Evolutionary conservation across 2,113 vertebrate species (phyloP).

Genomic region (Dipodomys spectabilis): DNA sequence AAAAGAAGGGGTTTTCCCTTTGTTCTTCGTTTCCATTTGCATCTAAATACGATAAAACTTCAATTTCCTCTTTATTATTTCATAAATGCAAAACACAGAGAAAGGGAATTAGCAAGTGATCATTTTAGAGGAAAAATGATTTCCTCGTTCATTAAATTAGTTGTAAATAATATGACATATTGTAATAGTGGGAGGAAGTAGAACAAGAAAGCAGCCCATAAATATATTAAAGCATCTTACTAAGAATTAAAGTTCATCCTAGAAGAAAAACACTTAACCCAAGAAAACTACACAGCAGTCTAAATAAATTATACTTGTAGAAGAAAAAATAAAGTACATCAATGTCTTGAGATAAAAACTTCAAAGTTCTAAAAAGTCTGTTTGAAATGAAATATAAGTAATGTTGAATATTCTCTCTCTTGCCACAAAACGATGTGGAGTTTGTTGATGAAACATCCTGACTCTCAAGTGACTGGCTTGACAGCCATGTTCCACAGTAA

Average conservation of each 20-base stretch:
- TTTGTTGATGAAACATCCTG: neutral
- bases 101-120: constrained; percentile 12
- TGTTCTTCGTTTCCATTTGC: constrained; percentile 36
- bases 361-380: neutral
- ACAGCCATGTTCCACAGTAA: neutral
- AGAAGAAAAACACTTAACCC: neutral
- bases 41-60: constrained; percentile 46
- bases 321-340: neutral
- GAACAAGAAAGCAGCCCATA: neutral
- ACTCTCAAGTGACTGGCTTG: neutral
- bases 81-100: constrained; percentile 43
- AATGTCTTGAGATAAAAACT: neutral
- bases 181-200: constrained; percentile 43
- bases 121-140: constrained; percentile 36
- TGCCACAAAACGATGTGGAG: neutral
- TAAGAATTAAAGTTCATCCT: constrained; percentile 15
- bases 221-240: constrained; percentile 25
- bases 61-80: constrained; percentile 46
- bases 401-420: neutral
- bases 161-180: neutral
- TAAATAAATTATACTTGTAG: constrained; percentile 26
- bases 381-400: neutral
- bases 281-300: neutral
- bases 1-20: neutral
- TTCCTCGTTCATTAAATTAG: constrained; percentile 53